phyloP scores from a whole-genome alignment of 2,113 vertebrate genomes.

The Python bivittatus region DNA sequence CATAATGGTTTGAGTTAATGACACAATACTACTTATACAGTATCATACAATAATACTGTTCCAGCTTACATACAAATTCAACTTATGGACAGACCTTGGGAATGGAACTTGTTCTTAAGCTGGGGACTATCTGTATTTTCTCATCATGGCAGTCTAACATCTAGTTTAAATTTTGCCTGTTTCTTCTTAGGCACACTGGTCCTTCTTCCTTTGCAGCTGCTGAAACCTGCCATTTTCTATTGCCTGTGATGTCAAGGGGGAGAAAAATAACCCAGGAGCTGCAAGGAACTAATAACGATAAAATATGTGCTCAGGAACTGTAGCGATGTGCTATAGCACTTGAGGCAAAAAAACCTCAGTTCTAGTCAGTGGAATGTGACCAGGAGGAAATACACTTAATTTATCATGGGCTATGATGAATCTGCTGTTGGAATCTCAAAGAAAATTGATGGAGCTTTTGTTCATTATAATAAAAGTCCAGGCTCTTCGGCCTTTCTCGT shows the following conservation, averaged over 20 bases:
- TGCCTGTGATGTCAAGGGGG: neutral
- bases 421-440: conserved; percentile 21
- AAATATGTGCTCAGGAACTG: neutral
- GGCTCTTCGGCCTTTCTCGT: too few species aligned
- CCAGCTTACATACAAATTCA: too few species aligned
- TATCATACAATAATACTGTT: too few species aligned
- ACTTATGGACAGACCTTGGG: too few species aligned
- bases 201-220: neutral
- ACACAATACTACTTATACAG: too few species aligned
- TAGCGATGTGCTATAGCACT: neutral
- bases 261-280: neutral
- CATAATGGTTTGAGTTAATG: too few species aligned
- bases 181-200: neutral
- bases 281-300: neutral
- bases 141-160: neutral
- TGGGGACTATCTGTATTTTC: too few species aligned
- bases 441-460: neutral
- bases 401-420: neutral
- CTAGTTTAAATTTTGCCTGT: fast-evolving
- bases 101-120: too few species aligned
- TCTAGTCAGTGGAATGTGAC: neutral
- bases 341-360: neutral
- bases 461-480: neutral
- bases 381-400: neutral
- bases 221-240: neutral